Evolutionary conservation across 2,113 vertebrate species (phyloP).

Genomic region (Hiodon tergisus): DNA sequence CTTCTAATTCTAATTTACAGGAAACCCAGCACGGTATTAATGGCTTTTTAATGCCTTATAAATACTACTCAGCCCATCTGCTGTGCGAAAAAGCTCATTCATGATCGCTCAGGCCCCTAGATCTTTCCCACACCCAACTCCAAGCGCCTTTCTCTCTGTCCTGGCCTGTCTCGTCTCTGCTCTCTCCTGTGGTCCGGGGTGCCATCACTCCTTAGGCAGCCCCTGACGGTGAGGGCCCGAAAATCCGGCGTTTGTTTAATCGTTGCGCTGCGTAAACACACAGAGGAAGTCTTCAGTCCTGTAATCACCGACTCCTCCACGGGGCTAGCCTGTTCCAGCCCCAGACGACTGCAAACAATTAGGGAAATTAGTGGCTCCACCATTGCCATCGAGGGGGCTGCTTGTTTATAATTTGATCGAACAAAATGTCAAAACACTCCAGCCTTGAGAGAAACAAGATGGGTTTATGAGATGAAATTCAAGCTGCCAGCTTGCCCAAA

Average conservation of each 20-base stretch:
- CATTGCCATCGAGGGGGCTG: conserved; percentile 99
- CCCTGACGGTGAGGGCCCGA: conserved; percentile 54
- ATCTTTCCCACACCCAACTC: not conserved
- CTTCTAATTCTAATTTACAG: no score
- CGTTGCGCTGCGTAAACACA: conserved; percentile 85
- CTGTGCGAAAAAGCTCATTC: no score
- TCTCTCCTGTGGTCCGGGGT: conserved; percentile 9
- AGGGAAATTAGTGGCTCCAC: conserved; percentile 99
- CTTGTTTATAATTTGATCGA: conserved; percentile 99
- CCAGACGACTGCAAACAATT: conserved; percentile 99
- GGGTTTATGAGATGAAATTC: conserved; percentile 99
- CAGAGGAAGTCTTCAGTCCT: conserved; percentile 89
- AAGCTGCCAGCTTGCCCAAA: conserved; percentile 98
- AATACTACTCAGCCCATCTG: no score
- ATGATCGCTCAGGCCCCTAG: not conserved
- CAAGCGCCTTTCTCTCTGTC: conserved; percentile 19
- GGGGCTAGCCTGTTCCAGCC: conserved; percentile 74
- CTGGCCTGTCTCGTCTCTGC: not conserved
- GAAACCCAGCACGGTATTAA: no score
- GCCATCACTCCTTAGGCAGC: conserved; percentile 33
- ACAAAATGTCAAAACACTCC: conserved; percentile 99
- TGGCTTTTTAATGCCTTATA: no score
- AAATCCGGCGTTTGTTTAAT: conserved; percentile 94
- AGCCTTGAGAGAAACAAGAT: conserved; percentile 99
- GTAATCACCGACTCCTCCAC: conserved; percentile 67